A percentile compares a stretch with the other conserved stretches of the same genome.
These are phyloP conservation scores for Petrosia ficiformis DNA, from an alignment of 37 sponge, comb jelly and placozoan genomes.

Conservation along the genomic window DNA sequence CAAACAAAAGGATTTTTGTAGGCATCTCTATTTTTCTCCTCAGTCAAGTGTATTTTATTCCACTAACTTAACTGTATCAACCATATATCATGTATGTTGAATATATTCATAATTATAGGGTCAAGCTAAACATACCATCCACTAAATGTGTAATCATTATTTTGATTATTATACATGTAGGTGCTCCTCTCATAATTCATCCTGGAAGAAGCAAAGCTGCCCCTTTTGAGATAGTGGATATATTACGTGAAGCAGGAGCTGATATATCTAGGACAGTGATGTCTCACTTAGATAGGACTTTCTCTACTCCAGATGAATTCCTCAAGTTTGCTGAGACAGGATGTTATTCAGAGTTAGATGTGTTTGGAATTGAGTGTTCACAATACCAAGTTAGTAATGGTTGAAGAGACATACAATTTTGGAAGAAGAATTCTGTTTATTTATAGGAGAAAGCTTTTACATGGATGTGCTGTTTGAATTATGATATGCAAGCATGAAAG, in stretches of 20 bases:
- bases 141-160: background rate
- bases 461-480: no score
- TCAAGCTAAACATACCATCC: background rate
- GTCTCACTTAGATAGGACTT: conserved; percentile 65
- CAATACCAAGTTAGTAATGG: conserved; percentile 63
- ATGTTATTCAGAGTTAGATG: conserved; percentile 51
- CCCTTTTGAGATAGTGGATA: conserved; percentile 43
- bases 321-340: conserved; percentile 53
- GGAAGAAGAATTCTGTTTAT: no score
- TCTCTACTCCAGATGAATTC: conserved; percentile 10
- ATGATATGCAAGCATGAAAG: no score
- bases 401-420: no score
- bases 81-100: no score
- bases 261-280: conserved; percentile 55
- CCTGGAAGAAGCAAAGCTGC: conserved; percentile 41
- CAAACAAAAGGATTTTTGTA: background rate
- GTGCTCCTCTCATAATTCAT: conserved; percentile 68
- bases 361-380: conserved; percentile 71
- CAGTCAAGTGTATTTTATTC: no score
- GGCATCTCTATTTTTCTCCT: no score
- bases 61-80: no score
- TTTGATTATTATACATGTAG: conserved; percentile 6
- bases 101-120: no score
- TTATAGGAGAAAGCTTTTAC: no score
- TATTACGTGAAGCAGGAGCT: conserved; percentile 38